phyloP scores from a whole-genome alignment of 2,113 vertebrate genomes.

The Xiphias gladius region DNA sequence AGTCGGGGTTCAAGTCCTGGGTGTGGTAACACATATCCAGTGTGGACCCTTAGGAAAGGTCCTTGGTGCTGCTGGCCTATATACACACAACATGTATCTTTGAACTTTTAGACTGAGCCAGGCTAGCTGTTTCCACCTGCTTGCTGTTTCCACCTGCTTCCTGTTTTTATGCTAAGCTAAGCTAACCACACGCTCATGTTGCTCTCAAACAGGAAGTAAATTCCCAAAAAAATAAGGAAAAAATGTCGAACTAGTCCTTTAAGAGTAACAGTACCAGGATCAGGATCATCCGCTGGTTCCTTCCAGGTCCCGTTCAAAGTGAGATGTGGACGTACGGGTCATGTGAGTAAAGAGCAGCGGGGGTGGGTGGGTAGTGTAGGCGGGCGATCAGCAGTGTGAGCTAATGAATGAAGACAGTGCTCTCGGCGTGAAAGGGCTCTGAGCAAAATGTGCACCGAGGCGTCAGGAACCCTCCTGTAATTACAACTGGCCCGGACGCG shows the following conservation, averaged over 20 bases:
- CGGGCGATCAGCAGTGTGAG: constrained; percentile 11
- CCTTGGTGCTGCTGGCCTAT: too few relatives aligned
- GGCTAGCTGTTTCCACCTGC: too few relatives aligned
- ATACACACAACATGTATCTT: too few relatives aligned
- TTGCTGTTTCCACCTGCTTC: too few relatives aligned
- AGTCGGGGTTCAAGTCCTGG: too few relatives aligned
- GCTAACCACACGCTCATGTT: too few relatives aligned
- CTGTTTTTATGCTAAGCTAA: too few relatives aligned
- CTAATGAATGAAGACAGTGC: constrained; percentile 24
- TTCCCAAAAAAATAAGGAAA: background rate
- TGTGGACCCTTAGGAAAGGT: too few relatives aligned
- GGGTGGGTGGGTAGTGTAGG: background rate
- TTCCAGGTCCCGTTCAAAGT: background rate
- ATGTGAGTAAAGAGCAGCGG: background rate
- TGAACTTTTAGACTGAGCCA: too few relatives aligned
- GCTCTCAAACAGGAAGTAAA: background rate
- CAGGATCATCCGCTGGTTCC: too few relatives aligned
- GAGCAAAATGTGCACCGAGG: background rate
- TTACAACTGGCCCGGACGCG: background rate
- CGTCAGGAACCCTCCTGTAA: constrained; percentile 19
- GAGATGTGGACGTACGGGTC: background rate
- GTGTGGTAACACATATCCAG: too few relatives aligned
- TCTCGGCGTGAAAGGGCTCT: background rate
- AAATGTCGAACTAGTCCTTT: background rate
- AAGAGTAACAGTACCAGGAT: too few relatives aligned